Evolutionary conservation across 2,113 vertebrate genomes (phyloP).

Genomic region (Camelus dromedarius): DNA sequence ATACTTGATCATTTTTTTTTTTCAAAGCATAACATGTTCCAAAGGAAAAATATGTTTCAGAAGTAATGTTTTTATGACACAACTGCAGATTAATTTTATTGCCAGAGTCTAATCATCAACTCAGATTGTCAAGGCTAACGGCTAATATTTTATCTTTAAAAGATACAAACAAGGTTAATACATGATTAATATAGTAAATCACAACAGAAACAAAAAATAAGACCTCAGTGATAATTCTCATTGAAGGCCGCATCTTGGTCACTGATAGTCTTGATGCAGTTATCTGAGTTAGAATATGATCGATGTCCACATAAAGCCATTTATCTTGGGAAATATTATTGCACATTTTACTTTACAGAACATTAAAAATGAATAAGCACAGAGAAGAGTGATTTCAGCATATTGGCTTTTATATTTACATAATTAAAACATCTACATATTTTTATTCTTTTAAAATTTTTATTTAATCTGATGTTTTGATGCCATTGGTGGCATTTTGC

Average conservation of each 20-base stretch:
- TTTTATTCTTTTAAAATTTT: slow-evolving; percentile 72
- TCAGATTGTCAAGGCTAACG: not conserved
- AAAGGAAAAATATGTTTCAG: slow-evolving; percentile 51
- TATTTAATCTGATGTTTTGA: slow-evolving; percentile 85
- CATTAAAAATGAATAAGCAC: not conserved
- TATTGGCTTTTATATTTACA: not conserved
- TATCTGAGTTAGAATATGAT: not conserved
- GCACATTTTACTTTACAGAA: not conserved
- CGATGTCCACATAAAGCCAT: not conserved
- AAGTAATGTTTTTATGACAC: slow-evolving; percentile 14
- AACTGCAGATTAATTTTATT: slow-evolving; percentile 30
- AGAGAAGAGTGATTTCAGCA: not conserved
- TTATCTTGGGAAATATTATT: not conserved
- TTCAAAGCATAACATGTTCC: slow-evolving; percentile 28
- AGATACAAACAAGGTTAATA: not conserved
- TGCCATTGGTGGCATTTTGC: slow-evolving; percentile 74
- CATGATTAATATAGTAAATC: not conserved
- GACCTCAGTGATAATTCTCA: not conserved
- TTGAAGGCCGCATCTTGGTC: not conserved
- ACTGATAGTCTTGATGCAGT: not conserved
- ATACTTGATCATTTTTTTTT: slow-evolving; percentile 32
- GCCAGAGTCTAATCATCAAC: slow-evolving; percentile 23
- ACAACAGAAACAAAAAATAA: slow-evolving; percentile 8
- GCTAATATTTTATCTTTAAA: slow-evolving; percentile 42
- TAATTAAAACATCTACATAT: not conserved